phyloP scores from a whole-genome alignment of 2,113 vertebrate species.

The Elgaria multicarinata region DNA sequence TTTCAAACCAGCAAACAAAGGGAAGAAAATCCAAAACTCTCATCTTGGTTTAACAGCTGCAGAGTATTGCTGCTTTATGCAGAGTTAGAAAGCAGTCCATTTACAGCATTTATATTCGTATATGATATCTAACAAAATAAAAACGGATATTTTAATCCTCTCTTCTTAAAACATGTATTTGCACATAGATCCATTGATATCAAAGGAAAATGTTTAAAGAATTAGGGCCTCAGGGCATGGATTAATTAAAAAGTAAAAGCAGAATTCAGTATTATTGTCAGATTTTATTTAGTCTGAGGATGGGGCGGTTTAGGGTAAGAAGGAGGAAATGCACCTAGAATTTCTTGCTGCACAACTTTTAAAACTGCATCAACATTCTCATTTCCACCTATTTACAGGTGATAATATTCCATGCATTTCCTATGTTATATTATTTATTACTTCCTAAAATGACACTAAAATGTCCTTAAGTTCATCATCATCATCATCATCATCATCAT shows the following conservation, averaged over 20 bases:
- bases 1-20: constrained; percentile 36
- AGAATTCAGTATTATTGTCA: constrained; percentile 47
- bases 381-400: neutral
- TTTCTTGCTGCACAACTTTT: constrained; percentile 38
- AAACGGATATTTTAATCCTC: constrained; percentile 35
- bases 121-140: constrained; percentile 40
- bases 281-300: constrained; percentile 45
- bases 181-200: neutral
- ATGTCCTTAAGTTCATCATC: neutral
- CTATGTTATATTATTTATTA: constrained; percentile 44
- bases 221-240: neutral
- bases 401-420: constrained; percentile 1
- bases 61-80: constrained; percentile 28
- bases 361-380: constrained; percentile 33
- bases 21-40: neutral
- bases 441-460: neutral
- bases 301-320: too few species aligned
- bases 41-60: constrained; percentile 22
- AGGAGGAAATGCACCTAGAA: constrained; percentile 20
- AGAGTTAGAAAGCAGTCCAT: constrained; percentile 54
- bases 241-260: constrained; percentile 56
- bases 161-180: neutral
- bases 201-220: neutral
- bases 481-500: neutral
- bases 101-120: constrained; percentile 27